Conservation (phyloP, 2,797 vertebrate genomes). For the Phyllotis vaccarum region DNA sequence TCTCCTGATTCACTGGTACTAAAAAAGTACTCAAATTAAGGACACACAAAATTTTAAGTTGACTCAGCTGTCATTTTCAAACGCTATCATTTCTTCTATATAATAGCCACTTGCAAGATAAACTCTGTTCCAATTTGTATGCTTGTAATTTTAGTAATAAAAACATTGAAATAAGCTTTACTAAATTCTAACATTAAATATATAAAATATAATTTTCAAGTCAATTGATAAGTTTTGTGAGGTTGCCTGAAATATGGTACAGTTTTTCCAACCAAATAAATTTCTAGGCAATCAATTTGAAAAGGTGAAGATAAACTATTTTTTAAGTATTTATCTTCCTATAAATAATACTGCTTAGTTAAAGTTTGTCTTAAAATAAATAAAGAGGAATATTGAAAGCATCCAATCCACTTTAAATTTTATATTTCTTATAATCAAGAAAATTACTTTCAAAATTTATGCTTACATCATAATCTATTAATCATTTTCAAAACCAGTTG, state of each 20-base stretch:
- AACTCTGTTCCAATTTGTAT: background rate
- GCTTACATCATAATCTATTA: background rate
- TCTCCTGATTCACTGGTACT: background rate
- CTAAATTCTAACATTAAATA: background rate
- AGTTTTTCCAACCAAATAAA: background rate
- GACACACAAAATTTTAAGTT: background rate
- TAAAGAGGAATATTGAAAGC: background rate
- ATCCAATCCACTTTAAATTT: background rate
- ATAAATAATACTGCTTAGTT: background rate
- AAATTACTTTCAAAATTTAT: background rate
- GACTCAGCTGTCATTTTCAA: background rate
- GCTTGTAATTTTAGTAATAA: background rate
- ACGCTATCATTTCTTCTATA: background rate
- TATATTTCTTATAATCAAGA: background rate
- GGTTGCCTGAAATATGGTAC: background rate
- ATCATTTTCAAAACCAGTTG: background rate
- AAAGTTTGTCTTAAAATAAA: background rate
- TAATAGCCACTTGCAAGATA: background rate
- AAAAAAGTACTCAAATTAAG: too few relatives aligned
- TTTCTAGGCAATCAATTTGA: background rate
- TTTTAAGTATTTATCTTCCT: background rate
- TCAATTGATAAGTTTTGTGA: background rate
- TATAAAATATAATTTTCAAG: background rate
- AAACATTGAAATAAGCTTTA: background rate
- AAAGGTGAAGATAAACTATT: background rate